These are phyloP conservation scores for Megatriorchis doriae DNA, from an alignment of 2,113 vertebrate species.

Conservation along the genomic window DNA sequence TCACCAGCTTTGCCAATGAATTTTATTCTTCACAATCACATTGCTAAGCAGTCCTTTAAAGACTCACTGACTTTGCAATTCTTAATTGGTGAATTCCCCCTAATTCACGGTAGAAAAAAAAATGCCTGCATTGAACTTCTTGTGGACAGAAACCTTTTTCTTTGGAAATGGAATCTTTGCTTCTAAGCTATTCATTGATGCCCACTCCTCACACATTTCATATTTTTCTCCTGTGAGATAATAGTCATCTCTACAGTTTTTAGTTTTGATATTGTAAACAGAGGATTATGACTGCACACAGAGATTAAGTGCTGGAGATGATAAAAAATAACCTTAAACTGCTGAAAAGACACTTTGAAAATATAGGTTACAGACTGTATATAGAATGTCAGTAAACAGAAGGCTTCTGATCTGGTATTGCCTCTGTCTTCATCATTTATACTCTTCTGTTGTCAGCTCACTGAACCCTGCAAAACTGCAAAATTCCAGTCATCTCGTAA, in stretches of 20 bases:
- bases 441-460: neutral
- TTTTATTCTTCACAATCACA: neutral
- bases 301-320: neutral
- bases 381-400: neutral
- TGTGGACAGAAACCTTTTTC: neutral
- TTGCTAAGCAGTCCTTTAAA: neutral
- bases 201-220: neutral
- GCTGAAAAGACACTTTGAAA: neutral
- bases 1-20: neutral
- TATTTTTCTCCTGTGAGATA: neutral
- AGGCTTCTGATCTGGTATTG: neutral
- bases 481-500: neutral
- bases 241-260: neutral
- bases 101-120: neutral
- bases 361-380: neutral
- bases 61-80: neutral
- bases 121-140: neutral
- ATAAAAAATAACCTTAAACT: neutral
- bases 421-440: neutral
- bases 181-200: neutral
- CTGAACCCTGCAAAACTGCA: neutral
- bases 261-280: neutral
- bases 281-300: neutral
- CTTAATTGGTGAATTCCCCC: neutral
- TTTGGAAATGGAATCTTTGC: neutral